These are phyloP conservation scores for Liodrosophila aerea DNA, from an alignment of 2,888 invertebrate genomes.

Conservation along the genomic window DNA sequence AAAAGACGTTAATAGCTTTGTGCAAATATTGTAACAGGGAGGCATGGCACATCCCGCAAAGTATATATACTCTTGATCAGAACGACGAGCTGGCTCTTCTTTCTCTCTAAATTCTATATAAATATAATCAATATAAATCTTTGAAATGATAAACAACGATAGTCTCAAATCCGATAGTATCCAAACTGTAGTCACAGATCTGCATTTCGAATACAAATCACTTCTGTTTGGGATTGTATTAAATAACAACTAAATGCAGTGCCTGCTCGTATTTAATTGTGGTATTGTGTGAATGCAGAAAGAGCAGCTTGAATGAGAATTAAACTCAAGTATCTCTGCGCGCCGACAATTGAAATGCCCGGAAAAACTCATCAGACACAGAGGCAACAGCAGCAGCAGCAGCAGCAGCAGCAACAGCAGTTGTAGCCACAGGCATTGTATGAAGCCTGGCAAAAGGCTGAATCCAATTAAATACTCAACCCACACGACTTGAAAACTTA, in stretches of 20 bases:
- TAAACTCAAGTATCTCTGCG: constrained; percentile 23
- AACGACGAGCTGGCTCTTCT: no score
- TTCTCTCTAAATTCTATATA: no score
- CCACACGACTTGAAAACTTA: constrained; percentile 31
- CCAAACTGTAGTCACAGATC: no score
- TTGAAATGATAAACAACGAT: no score
- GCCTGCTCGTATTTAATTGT: background rate
- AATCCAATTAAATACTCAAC: constrained; percentile 56
- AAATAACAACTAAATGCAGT: constrained; percentile 2
- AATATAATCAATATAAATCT: no score
- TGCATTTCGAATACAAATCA: background rate
- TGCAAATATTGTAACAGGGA: no score
- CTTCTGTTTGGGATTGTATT: background rate
- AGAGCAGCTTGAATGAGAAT: constrained; percentile 6
- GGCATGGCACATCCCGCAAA: no score
- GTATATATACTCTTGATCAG: no score
- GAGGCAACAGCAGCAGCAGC: background rate
- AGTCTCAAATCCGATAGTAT: no score
- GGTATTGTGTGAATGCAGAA: background rate
- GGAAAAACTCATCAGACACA: constrained; percentile 41
- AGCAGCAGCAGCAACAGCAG: background rate
- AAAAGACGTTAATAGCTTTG: no score
- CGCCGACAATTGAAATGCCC: constrained; percentile 46
- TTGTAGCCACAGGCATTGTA: constrained; percentile 27
- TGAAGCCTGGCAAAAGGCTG: constrained; percentile 20